Evolutionary conservation across 2,113 vertebrate species (phyloP).

Genomic region (Parus major): DNA sequence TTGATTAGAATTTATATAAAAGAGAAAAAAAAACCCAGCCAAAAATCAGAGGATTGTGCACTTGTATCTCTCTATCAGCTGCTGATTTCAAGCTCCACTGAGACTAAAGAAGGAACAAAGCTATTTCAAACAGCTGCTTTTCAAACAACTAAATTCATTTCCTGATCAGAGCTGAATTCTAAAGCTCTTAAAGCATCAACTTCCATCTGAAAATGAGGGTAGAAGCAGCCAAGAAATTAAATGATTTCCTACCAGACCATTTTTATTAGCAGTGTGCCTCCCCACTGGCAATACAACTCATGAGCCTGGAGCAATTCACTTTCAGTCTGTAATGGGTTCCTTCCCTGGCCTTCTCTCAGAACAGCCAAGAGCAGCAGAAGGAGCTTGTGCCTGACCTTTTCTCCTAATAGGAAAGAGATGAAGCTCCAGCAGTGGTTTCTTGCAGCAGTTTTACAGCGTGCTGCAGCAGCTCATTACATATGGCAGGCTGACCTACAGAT

Average conservation of each 20-base stretch:
- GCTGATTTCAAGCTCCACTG: conserved; percentile 13
- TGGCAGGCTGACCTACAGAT: conserved; percentile 61
- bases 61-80: neutral
- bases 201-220: conserved; percentile 23
- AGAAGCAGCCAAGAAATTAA: conserved; percentile 38
- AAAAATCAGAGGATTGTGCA: neutral
- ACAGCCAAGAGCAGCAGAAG: conserved; percentile 52
- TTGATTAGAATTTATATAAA: neutral
- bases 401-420: conserved; percentile 50
- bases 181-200: conserved; percentile 35
- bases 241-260: neutral
- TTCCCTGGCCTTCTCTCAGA: conserved; percentile 28
- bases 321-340: conserved; percentile 26
- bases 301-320: neutral
- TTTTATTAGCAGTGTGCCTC: conserved; percentile 35
- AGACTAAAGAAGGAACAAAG: conserved; percentile 35
- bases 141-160: conserved; percentile 53
- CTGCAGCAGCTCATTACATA: conserved; percentile 33
- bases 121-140: conserved; percentile 49
- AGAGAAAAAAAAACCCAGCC: fast-evolving
- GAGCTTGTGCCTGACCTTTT: conserved; percentile 56
- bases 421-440: conserved; percentile 43
- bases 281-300: neutral
- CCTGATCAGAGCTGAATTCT: conserved; percentile 35
- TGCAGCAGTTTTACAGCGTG: conserved; percentile 12